A percentile compares a stretch with the other conserved stretches of the same genome.
phyloP scores from a whole-genome alignment of 2,797 vertebrate species.

The Hydrophis major region DNA sequence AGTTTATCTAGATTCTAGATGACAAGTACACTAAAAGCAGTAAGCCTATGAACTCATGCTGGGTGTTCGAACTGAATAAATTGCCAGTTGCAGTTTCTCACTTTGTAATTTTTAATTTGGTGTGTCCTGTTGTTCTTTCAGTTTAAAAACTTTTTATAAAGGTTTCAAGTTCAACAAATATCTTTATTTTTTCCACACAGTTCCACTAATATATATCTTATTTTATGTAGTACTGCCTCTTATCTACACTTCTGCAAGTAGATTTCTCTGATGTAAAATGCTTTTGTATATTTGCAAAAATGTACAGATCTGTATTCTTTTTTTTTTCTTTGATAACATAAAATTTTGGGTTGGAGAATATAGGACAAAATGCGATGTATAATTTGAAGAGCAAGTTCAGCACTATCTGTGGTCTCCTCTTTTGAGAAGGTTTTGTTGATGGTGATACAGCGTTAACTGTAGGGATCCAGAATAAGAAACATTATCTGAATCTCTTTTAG shows the following conservation, averaged over 20 bases:
- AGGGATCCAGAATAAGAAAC: background rate
- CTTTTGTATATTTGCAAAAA: background rate
- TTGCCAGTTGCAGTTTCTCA: background rate
- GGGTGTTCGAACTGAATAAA: background rate
- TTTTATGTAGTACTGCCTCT: background rate
- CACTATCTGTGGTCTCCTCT: background rate
- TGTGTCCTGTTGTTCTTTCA: background rate
- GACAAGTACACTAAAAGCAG: constrained; percentile 23
- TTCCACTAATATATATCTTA: background rate
- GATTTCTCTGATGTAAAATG: background rate
- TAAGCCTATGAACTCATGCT: background rate
- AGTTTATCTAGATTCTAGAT: constrained; percentile 36
- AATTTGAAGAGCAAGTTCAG: background rate
- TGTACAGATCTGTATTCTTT: background rate
- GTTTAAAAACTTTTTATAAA: background rate
- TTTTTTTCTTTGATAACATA: background rate
- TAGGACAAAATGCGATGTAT: background rate
- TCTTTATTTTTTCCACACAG: background rate
- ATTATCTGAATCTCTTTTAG: background rate
- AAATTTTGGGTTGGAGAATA: background rate
- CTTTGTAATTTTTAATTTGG: background rate
- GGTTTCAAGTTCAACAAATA: background rate
- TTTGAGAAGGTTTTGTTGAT: background rate
- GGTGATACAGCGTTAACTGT: background rate
- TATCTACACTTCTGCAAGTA: background rate